Conservation (phyloP, 64 coral and sea anemone genomes). For the Stichodactyla helianthus region DNA sequence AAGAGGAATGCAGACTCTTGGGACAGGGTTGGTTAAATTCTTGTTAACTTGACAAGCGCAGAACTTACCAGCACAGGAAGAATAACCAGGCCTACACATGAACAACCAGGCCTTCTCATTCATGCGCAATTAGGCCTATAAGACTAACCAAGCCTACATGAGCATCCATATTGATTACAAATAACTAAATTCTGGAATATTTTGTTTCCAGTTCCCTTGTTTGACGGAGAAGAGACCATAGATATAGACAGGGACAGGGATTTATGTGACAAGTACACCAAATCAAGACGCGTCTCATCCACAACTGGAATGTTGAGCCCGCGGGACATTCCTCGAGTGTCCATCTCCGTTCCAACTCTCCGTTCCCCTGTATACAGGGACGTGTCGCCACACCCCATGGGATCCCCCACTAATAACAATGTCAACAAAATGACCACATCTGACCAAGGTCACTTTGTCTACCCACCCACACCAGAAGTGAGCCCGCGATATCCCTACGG, state of each 20-base stretch:
- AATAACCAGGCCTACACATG: not conserved
- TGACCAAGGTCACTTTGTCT: constrained; percentile 81
- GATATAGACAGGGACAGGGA: constrained; percentile 37
- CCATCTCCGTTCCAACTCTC: constrained; percentile 33
- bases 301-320: constrained; percentile 48
- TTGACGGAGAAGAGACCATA: constrained; percentile 62
- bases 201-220: constrained; percentile 29
- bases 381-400: constrained; percentile 69
- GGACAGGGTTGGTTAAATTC: too few relatives aligned
- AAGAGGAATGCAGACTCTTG: too few relatives aligned
- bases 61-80: not conserved
- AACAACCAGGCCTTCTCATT: not conserved
- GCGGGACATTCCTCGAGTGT: constrained; percentile 52
- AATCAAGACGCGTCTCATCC: constrained; percentile 46
- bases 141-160: too few relatives aligned
- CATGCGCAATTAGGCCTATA: too few relatives aligned
- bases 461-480: constrained; percentile 71
- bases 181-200: not conserved
- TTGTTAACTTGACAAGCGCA: not conserved
- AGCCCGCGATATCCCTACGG: constrained; percentile 63
- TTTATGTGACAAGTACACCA: constrained; percentile 34
- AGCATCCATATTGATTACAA: not conserved
- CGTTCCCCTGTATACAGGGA: constrained; percentile 61
- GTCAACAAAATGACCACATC: constrained; percentile 53
- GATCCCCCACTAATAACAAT: constrained; percentile 65